phyloP scores from a whole-genome alignment of 2,888 invertebrate genomes.

The Caenorhabditis virilis region DNA sequence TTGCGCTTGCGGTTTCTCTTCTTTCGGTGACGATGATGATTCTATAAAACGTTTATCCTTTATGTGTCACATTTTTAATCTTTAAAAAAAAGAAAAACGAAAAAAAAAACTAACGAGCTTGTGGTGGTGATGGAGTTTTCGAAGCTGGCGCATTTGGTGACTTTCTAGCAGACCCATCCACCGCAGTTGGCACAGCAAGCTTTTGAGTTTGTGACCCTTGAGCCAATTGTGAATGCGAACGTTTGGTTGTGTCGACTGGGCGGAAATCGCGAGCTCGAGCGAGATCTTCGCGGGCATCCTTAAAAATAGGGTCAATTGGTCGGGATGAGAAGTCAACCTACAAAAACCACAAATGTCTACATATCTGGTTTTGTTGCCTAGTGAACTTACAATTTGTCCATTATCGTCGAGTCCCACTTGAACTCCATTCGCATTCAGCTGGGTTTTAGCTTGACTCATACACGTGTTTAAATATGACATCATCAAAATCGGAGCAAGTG shows the following conservation, averaged over 20 bases:
- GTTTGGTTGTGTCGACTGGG: not conserved
- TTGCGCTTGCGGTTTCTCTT: not conserved
- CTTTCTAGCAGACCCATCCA: no score
- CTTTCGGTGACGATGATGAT: slow-evolving; percentile 11
- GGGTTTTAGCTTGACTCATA: slow-evolving; percentile 56
- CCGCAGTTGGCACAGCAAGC: no score
- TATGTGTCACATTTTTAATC: not conserved
- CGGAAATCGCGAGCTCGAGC: slow-evolving; percentile 15
- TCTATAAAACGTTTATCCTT: not conserved
- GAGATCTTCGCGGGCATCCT: slow-evolving; percentile 58
- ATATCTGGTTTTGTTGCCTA: no score
- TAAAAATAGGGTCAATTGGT: slow-evolving; percentile 65
- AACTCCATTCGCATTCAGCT: slow-evolving; percentile 55
- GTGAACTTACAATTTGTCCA: slow-evolving; percentile 41
- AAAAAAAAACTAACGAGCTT: slow-evolving; percentile 11
- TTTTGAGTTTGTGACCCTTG: no score
- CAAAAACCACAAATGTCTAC: no score
- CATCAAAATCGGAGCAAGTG: slow-evolving; percentile 59
- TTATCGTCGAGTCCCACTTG: slow-evolving; percentile 54
- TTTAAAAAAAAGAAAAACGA: not conserved
- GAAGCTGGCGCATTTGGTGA: no score
- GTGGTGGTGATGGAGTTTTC: slow-evolving; percentile 23
- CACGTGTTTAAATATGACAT: slow-evolving; percentile 65
- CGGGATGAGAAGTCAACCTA: slow-evolving; percentile 64
- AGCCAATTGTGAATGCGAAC: no score